A percentile compares a stretch with the other conserved stretches of the same genome.
Evolutionary conservation across 2,797 vertebrate genomes (phyloP).

Genomic region (Phrynocephalus guinanensis): DNA sequence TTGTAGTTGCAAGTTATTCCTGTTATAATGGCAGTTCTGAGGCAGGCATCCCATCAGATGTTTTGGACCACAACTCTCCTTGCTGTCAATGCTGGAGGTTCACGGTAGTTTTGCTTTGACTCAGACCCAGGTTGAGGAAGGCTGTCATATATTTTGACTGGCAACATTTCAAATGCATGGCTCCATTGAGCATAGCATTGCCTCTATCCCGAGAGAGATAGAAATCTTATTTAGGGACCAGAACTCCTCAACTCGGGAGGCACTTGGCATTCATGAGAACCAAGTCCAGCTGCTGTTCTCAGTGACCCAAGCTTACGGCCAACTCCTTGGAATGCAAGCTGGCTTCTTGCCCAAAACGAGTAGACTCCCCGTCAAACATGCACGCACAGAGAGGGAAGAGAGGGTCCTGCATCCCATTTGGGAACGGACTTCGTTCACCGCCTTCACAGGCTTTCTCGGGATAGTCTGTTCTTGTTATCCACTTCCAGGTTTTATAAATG

Average conservation of each 20-base stretch:
- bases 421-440: not conserved
- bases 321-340: not conserved
- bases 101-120: no score
- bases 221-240: not conserved
- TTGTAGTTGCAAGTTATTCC: not conserved
- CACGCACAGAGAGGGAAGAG: not conserved
- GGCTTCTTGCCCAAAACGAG: not conserved
- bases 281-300: not conserved
- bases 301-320: not conserved
- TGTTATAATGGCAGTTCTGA: not conserved
- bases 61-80: not conserved
- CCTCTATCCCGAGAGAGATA: not conserved
- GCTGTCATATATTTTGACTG: not conserved
- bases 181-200: not conserved
- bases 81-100: no score
- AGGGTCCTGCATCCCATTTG: not conserved
- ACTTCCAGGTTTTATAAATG: conserved; percentile 23
- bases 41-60: not conserved
- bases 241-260: not conserved
- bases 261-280: conserved; percentile 20
- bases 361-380: not conserved
- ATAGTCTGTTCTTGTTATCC: not conserved
- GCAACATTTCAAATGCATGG: not conserved
- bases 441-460: not conserved
- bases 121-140: not conserved